phyloP scores from a whole-genome alignment of 2,888 invertebrate species.

The Polietes domitor region DNA sequence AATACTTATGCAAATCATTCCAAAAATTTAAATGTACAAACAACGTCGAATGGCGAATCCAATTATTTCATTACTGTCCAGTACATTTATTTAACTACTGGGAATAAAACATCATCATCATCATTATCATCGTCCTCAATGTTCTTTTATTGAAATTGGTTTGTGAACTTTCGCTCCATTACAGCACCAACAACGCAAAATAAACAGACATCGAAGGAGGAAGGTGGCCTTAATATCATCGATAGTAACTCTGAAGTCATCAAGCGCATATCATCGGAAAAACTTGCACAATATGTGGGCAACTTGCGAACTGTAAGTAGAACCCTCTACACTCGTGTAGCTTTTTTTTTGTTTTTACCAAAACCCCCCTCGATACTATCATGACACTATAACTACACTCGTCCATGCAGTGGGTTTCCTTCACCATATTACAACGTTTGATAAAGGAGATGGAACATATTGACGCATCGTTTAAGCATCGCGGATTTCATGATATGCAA shows the following conservation, averaged over 20 bases:
- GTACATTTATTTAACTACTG: background rate
- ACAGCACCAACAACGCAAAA: constrained; percentile 74
- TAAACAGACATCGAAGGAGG: constrained; percentile 77
- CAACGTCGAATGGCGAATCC: too few relatives aligned
- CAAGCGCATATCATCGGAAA: constrained; percentile 82
- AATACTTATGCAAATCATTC: too few relatives aligned
- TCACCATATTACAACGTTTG: constrained; percentile 89
- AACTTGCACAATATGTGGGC: constrained; percentile 89
- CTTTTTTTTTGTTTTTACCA: constrained; percentile 20
- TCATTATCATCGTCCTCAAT: too few relatives aligned
- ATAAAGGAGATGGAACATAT: constrained; percentile 87
- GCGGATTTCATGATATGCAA: constrained; percentile 86
- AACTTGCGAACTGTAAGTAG: constrained; percentile 86
- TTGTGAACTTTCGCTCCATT: constrained; percentile 12
- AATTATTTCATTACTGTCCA: too few relatives aligned
- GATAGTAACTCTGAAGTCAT: constrained; percentile 80
- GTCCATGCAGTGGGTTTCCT: constrained; percentile 88
- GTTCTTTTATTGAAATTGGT: background rate
- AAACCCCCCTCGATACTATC: background rate
- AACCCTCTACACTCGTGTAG: background rate
- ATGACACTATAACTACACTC: constrained; percentile 11
- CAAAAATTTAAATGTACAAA: too few relatives aligned
- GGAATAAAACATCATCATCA: background rate
- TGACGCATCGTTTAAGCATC: constrained; percentile 86
- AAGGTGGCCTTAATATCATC: constrained; percentile 75